Conservation (phyloP, 2,797 vertebrate species). For the Prunella strophiata region DNA sequence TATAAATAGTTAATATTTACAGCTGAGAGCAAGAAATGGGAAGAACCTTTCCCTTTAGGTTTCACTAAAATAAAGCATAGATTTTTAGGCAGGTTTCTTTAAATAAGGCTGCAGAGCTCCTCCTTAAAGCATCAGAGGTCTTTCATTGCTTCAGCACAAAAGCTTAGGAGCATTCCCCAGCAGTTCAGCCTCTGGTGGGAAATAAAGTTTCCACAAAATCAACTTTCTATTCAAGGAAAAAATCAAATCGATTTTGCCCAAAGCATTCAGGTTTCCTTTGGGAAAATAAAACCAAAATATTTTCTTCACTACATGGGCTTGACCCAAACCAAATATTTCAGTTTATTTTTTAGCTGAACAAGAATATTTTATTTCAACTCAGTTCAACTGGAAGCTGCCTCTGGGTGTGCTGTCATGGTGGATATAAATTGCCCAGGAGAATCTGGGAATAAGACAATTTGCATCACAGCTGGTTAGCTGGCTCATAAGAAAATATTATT, state of each 20-base stretch:
- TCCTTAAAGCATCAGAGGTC: not conserved
- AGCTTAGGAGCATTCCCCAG: not conserved
- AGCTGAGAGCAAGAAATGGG: not conserved
- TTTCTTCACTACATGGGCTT: not conserved
- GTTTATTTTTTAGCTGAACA: conserved; percentile 2
- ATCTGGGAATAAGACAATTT: conserved; percentile 21
- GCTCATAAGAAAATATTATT: not conserved
- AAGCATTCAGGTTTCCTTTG: not conserved
- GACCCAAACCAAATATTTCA: conserved; percentile 13
- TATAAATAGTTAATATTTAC: not conserved
- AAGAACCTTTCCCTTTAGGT: not conserved
- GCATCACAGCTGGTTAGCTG: not conserved
- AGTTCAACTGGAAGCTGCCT: not conserved
- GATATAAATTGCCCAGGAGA: conserved; percentile 9
- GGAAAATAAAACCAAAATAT: conserved; percentile 34
- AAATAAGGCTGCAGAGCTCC: not conserved
- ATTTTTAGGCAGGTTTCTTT: not conserved
- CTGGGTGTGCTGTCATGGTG: not conserved
- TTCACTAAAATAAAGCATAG: not conserved
- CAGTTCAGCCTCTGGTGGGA: not conserved
- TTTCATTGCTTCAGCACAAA: not conserved
- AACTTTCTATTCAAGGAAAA: conserved; percentile 6
- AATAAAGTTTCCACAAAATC: conserved; percentile 7
- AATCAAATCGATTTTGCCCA: not conserved
- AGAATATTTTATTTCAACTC: conserved; percentile 12